Base-by-base conservation (phyloP, 2,797 vertebrate genomes). In the Coccyzus lansbergi region DNA sequence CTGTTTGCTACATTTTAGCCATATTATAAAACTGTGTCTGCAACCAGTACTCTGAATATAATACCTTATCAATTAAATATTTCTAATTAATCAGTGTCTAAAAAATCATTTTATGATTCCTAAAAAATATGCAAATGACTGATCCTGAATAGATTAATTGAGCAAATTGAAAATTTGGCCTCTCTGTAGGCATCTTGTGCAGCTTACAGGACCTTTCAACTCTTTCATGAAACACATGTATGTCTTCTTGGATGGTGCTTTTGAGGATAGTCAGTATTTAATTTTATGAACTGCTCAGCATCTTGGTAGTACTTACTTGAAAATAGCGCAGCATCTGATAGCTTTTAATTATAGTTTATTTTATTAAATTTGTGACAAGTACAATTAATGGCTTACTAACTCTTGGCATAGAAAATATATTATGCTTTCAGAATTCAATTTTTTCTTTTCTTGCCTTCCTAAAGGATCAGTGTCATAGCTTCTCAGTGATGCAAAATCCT, bases 321-420 rank as follows among this genome's bases (percentile, higher is more conserved):
- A 51, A 87, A 80, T 53, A 80, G 59, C 38, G 93, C 21, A 55
- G 9, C 18, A 38, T 80, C 59, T 88, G 48, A 84, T 51, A 48
- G 55, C 15, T 92, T 58, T 82, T 89, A 91, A 67, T 89, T 93
- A 86, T 20, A 44, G 40, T 65, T 91, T 76, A 26, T 90, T 85
- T 90, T 78, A 92, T 82, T 63, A 51, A 79, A 80, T 75, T 33
- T 79, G 28, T 65, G 42, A 11, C 56, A 62, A 75, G 17, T 63
- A 55, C 62, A 88, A 63, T 91, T 70, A 91, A 75, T 56, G 60
- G 9, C 48, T 85, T 56, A 26, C 18, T 65, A 84, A 68, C 17
- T 82, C 40, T 69, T 84, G 59, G 20, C 51, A 49, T n/a, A 52
- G 15, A 59, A 40, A 48, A 49, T 59, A 26, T 8, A 21, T 76